phyloP scores from a whole-genome alignment of 2,797 vertebrate species.

The Lepus oiostolus region DNA sequence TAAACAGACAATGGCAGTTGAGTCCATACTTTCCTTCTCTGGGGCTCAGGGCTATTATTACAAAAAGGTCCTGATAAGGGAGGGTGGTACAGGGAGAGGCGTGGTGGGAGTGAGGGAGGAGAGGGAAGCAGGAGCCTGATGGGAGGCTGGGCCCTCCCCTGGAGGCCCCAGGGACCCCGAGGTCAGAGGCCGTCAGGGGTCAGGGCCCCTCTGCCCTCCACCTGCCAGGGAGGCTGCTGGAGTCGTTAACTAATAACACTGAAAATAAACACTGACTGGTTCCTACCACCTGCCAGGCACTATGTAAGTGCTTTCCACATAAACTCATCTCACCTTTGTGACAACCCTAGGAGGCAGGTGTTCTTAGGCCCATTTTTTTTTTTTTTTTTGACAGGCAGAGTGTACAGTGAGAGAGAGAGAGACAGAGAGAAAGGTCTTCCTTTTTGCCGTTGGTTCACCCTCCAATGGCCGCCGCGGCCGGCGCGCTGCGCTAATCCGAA shows the following conservation, averaged over 20 bases:
- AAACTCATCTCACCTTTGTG: constrained; percentile 2
- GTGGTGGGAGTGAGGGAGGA: no score
- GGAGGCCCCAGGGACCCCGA: neutral
- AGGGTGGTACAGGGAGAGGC: neutral
- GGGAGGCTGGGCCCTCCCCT: neutral
- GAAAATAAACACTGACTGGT: neutral
- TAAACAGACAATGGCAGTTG: neutral
- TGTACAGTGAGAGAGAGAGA: no score
- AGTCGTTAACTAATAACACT: neutral
- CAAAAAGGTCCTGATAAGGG: neutral
- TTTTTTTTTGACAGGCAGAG: no score
- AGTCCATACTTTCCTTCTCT: constrained; percentile 8
- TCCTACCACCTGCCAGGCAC: neutral
- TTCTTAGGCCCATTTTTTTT: neutral
- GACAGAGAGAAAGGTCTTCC: no score
- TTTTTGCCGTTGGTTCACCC: no score
- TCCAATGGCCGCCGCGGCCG: no score
- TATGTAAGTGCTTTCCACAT: neutral
- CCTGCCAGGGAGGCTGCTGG: neutral
- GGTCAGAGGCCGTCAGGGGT: neutral
- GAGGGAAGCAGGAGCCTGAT: neutral
- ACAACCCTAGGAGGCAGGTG: neutral
- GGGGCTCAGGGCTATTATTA: neutral
- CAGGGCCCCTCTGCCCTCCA: neutral
- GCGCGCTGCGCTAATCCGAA: no score